Conservation (phyloP, 2,888 invertebrate genomes). For the Trissolcus brochymenae region DNA sequence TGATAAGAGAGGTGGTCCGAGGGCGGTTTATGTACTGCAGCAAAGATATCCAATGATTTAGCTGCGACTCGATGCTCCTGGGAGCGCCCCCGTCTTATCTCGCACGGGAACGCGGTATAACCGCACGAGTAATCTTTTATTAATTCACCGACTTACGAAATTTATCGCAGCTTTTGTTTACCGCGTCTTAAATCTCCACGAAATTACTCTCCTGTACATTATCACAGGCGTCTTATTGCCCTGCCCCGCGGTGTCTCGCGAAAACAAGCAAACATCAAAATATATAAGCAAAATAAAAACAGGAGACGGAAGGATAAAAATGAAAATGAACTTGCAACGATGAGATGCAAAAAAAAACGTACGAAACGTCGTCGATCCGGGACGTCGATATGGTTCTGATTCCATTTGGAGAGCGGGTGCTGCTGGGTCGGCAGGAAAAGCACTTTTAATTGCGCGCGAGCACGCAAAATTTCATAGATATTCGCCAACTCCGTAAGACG, state of each 20-base stretch:
- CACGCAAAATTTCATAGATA: constrained; percentile 58
- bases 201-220: constrained; percentile 61
- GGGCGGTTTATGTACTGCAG: constrained; percentile 77
- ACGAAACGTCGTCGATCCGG: neutral
- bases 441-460: constrained; percentile 49
- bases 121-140: constrained; percentile 75
- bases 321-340: too few species aligned
- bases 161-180: constrained; percentile 76
- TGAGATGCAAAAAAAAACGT: too few species aligned
- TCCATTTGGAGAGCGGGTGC: neutral
- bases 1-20: constrained; percentile 68
- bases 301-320: too few species aligned
- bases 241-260: constrained; percentile 26
- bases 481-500: constrained; percentile 71
- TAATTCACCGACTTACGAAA: constrained; percentile 76
- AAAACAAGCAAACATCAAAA: constrained; percentile 41
- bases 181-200: constrained; percentile 70
- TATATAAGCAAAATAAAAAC: neutral
- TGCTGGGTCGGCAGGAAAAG: constrained; percentile 30
- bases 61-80: constrained; percentile 69
- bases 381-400: neutral
- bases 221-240: constrained; percentile 48
- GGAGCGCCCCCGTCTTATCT: constrained; percentile 60
- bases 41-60: constrained; percentile 77
- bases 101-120: constrained; percentile 54